Percentiles rank a stretch among this genome's conserved stretches.
Evolutionary conservation across 2,797 vertebrate species (phyloP).

Genomic region (Bovichtus variegatus): DNA sequence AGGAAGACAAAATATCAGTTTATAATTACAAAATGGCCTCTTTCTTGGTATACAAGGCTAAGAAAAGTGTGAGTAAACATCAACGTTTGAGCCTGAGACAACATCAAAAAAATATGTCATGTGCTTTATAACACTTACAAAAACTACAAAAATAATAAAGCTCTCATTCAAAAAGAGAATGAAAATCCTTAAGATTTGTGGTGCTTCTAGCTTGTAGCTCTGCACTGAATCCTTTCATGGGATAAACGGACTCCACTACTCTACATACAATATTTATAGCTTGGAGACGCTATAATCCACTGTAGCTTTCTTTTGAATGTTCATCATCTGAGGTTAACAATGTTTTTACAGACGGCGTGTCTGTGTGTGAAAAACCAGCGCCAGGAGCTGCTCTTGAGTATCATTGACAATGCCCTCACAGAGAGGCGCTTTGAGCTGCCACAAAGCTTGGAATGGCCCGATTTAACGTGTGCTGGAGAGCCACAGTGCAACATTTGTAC

Average conservation of each 20-base stretch:
- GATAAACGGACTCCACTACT: constrained; percentile 60
- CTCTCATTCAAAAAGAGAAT: constrained; percentile 73
- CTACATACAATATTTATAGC: constrained; percentile 67
- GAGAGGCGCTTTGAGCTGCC: constrained; percentile 73
- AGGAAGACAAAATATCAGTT: constrained; percentile 54
- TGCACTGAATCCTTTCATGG: constrained; percentile 53
- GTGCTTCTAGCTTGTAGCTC: constrained; percentile 59
- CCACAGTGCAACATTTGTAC: constrained; percentile 54
- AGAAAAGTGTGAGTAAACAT: constrained; percentile 69
- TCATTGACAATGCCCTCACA: constrained; percentile 64
- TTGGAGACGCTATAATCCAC: constrained; percentile 58
- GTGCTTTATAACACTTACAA: constrained; percentile 73
- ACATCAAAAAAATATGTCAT: constrained; percentile 65
- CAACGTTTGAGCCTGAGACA: constrained; percentile 77
- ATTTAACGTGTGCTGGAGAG: constrained; percentile 53
- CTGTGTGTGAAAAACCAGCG: constrained; percentile 43
- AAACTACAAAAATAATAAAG: constrained; percentile 73
- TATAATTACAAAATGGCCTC: constrained; percentile 59
- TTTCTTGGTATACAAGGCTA: constrained; percentile 64
- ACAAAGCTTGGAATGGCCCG: constrained; percentile 63
- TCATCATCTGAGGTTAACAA: constrained; percentile 60
- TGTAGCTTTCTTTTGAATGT: constrained; percentile 57
- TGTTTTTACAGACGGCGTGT: constrained; percentile 53
- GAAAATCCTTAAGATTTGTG: constrained; percentile 63
- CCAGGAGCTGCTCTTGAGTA: constrained; percentile 67